phyloP scores from a whole-genome alignment of 2,888 invertebrate species.

The Subacronicta megacephala region DNA sequence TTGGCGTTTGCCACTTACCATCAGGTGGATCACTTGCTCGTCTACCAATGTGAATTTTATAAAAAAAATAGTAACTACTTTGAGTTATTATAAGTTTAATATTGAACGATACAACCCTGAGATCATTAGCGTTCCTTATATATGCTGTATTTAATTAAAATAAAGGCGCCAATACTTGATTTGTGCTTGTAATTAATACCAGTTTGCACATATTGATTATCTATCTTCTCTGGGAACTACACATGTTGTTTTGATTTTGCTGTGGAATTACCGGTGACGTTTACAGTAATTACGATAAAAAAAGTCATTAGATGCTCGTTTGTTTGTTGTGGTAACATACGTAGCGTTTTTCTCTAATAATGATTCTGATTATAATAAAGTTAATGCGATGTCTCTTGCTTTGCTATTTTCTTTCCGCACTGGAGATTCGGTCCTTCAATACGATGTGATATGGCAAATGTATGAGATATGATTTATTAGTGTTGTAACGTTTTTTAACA shows the following conservation, averaged over 20 bases:
- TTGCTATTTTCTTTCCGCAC: slow-evolving; percentile 8
- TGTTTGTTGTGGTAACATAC: slow-evolving; percentile 2
- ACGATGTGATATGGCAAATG: slow-evolving; percentile 43
- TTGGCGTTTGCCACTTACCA: no score
- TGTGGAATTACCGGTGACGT: slow-evolving; percentile 2
- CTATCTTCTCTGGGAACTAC: slow-evolving; percentile 25
- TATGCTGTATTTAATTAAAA: slow-evolving; percentile 30
- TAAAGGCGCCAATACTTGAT: slow-evolving; percentile 36
- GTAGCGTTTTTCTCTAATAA: not conserved
- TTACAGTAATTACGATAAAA: not conserved
- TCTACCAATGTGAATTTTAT: no score
- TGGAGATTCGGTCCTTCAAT: slow-evolving; percentile 4
- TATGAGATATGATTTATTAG: slow-evolving; percentile 58
- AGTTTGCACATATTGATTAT: slow-evolving; percentile 21
- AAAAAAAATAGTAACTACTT: no score
- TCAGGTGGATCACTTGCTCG: no score
- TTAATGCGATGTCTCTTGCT: not conserved
- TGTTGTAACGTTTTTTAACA: slow-evolving; percentile 22
- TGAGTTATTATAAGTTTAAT: no score
- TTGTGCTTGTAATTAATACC: slow-evolving; percentile 31
- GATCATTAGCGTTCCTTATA: no score
- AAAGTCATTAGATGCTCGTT: not conserved
- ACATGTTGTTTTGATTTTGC: slow-evolving; percentile 1
- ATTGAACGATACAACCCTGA: no score
- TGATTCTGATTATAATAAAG: not conserved